Evolutionary conservation across 1,140 invertebrate species (phyloP).

Genomic region (Helicoverpa zea): DNA sequence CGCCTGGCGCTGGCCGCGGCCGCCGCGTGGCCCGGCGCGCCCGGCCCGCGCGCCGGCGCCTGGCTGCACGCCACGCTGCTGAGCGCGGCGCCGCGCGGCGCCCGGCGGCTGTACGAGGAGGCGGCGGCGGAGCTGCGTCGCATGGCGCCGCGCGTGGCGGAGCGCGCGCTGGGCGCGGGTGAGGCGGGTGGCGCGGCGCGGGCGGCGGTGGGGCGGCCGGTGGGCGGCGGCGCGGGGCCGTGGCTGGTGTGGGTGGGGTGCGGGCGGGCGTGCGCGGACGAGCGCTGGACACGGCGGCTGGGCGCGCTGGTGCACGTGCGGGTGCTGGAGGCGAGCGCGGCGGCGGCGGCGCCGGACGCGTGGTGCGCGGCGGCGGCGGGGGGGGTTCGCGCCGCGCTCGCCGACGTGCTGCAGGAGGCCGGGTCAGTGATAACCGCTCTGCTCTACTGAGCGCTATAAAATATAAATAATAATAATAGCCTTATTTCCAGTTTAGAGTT

Average conservation of each 20-base stretch:
- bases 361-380: constrained; percentile 51
- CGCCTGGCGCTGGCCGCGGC: constrained; percentile 87
- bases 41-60: constrained; percentile 53
- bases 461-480: no score
- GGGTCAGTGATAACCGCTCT: constrained; percentile 38
- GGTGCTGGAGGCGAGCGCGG: constrained; percentile 33
- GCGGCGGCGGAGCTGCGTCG: constrained; percentile 58
- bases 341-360: constrained; percentile 34
- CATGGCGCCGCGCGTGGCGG: constrained; percentile 62
- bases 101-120: constrained; percentile 57
- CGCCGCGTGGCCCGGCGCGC: constrained; percentile 41
- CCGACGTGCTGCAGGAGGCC: constrained; percentile 56
- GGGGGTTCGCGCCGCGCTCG: constrained; percentile 51
- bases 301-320: constrained; percentile 62
- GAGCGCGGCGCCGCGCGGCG: constrained; percentile 51
- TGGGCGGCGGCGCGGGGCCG: constrained; percentile 50
- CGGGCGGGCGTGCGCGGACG: constrained; percentile 53
- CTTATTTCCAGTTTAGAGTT: no score
- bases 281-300: constrained; percentile 65
- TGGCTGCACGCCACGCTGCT: constrained; percentile 62
- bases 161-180: constrained; percentile 55
- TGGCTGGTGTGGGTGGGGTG: constrained; percentile 63
- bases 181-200: constrained; percentile 41
- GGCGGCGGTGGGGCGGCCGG: constrained; percentile 33
- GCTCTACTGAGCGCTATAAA: no score